Percentiles rank a stretch among this genome's conserved stretches.
These are phyloP conservation scores for Ochropleura plecta DNA, from an alignment of 2,888 invertebrate genomes.

Conservation along the genomic window DNA sequence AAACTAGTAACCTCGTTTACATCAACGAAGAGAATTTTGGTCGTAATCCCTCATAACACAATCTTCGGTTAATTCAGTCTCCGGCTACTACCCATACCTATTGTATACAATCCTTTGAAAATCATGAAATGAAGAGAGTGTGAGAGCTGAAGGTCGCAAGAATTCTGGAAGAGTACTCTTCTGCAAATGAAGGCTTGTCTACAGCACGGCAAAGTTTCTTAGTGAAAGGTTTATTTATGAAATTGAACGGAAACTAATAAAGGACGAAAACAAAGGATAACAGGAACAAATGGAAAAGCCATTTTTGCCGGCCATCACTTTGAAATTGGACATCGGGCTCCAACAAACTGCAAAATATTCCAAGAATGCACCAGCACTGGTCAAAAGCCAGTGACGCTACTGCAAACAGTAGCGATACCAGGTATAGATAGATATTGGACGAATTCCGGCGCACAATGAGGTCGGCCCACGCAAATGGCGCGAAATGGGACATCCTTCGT, in stretches of 20 bases:
- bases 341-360: not conserved
- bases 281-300: not conserved
- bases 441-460: constrained; percentile 64
- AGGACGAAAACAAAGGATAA: not conserved
- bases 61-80: too few species aligned
- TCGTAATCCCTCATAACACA: not conserved
- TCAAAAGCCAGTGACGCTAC: constrained; percentile 15
- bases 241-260: too few species aligned
- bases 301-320: too few species aligned
- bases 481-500: constrained; percentile 81
- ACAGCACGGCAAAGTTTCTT: too few species aligned
- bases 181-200: too few species aligned
- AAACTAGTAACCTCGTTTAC: not conserved
- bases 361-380: constrained; percentile 6
- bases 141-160: too few species aligned
- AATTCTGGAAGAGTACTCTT: too few species aligned
- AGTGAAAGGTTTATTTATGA: too few species aligned
- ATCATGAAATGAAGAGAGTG: too few species aligned
- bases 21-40: not conserved
- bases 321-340: not conserved
- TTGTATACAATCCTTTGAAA: too few species aligned
- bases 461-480: constrained; percentile 73
- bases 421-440: constrained; percentile 61
- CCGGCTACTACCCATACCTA: too few species aligned
- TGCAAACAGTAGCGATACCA: constrained; percentile 41